Evolutionary conservation across 2,888 invertebrate genomes (phyloP).

Genomic region (Eristalinus aeneus): DNA sequence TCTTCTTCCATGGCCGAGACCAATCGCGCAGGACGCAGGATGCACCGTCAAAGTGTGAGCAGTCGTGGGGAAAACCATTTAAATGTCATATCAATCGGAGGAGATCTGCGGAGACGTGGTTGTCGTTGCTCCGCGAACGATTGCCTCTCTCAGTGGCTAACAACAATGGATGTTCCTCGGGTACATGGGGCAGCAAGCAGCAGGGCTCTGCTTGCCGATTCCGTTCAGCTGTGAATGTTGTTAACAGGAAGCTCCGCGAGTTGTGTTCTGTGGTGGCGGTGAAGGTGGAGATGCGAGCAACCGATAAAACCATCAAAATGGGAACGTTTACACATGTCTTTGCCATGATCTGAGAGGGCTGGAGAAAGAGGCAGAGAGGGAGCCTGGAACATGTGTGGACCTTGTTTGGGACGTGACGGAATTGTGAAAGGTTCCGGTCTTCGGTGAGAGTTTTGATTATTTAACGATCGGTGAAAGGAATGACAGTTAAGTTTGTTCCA

Average conservation of each 20-base stretch:
- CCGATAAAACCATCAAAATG: background rate
- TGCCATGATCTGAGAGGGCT: background rate
- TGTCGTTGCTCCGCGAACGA: background rate
- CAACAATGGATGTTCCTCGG: background rate
- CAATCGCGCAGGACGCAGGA: background rate
- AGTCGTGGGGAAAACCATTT: slow-evolving; percentile 66
- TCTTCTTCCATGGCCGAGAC: slow-evolving; percentile 25
- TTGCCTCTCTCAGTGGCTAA: background rate
- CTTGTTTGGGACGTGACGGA: background rate
- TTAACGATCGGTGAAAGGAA: too few relatives aligned
- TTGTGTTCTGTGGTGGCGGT: background rate
- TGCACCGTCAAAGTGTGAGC: slow-evolving; percentile 60
- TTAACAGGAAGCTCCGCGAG: background rate
- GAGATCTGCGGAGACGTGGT: slow-evolving; percentile 50
- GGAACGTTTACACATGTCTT: background rate
- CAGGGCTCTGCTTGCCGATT: background rate
- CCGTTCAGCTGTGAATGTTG: background rate
- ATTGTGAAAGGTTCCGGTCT: background rate
- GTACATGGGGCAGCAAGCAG: background rate
- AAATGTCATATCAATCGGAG: slow-evolving; percentile 65
- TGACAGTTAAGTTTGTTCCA: too few relatives aligned
- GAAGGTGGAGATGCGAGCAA: background rate
- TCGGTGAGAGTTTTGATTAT: background rate
- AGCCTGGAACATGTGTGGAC: background rate
- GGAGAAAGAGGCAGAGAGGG: background rate